Conservation (phyloP, 2,113 vertebrate genomes). For the Pollimyrus isidori region DNA sequence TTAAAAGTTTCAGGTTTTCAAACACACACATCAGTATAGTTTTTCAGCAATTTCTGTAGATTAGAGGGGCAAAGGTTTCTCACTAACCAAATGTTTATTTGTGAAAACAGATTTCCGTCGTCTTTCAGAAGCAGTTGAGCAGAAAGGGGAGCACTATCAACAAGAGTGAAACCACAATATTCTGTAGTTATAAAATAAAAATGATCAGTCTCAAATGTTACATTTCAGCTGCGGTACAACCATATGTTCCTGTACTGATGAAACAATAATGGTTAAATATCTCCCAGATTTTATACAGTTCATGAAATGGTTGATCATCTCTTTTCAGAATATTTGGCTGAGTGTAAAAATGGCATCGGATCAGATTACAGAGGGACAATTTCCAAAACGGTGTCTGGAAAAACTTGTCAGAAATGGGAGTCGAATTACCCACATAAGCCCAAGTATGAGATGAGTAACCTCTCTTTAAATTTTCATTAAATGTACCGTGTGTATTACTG, state of each 20-base stretch:
- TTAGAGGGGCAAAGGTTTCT: slow-evolving; percentile 7
- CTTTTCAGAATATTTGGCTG: slow-evolving; percentile 54
- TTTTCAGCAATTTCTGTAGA: background rate
- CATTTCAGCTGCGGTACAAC: background rate
- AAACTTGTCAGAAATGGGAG: slow-evolving; percentile 54
- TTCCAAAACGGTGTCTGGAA: slow-evolving; percentile 50
- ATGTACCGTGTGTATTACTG: background rate
- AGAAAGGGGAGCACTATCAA: background rate
- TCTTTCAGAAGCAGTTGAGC: background rate
- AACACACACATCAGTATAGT: background rate
- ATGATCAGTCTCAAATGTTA: background rate
- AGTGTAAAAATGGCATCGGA: slow-evolving; percentile 57
- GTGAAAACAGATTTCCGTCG: background rate
- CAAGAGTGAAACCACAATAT: background rate
- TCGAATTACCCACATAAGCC: slow-evolving; percentile 49
- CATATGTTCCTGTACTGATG: background rate
- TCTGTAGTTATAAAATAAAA: background rate
- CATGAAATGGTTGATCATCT: background rate
- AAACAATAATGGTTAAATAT: background rate
- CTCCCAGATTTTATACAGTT: background rate
- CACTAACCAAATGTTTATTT: background rate
- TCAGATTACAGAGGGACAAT: slow-evolving; percentile 59
- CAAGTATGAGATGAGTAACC: slow-evolving; percentile 40
- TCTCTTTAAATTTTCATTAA: background rate
- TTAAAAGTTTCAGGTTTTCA: background rate